A percentile compares a stretch with the other conserved stretches of the same genome.
phyloP scores from a whole-genome alignment of 2,888 invertebrate genomes.

The Lobophora halterata region DNA sequence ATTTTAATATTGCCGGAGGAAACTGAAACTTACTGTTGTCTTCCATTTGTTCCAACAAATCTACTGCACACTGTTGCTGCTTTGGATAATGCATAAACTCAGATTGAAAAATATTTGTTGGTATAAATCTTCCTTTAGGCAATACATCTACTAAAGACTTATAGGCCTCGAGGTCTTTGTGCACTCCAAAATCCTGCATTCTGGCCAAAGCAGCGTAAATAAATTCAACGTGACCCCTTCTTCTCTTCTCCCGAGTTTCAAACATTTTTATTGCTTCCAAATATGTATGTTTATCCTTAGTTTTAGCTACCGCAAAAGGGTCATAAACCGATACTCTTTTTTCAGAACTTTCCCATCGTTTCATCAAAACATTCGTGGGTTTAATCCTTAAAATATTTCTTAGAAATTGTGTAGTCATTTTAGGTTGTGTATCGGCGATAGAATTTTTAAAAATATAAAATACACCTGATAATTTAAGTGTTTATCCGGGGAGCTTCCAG shows the following conservation, averaged over 20 bases:
- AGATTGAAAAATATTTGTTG: slow-evolving; percentile 90
- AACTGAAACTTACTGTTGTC: slow-evolving; percentile 83
- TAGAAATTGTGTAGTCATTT: slow-evolving; percentile 60
- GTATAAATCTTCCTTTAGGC: slow-evolving; percentile 93
- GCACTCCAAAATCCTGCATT: slow-evolving; percentile 94
- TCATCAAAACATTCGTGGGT: slow-evolving; percentile 45
- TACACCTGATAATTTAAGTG: no score
- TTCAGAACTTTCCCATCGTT: slow-evolving; percentile 60
- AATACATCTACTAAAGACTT: slow-evolving; percentile 91
- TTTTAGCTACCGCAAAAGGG: slow-evolving; percentile 70
- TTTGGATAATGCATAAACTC: slow-evolving; percentile 97
- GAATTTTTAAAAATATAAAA: no score
- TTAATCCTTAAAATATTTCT: slow-evolving; percentile 50
- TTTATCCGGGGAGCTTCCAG: no score
- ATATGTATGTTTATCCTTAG: slow-evolving; percentile 85
- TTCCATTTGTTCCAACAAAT: slow-evolving; percentile 97
- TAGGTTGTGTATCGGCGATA: slow-evolving; percentile 48
- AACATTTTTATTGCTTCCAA: slow-evolving; percentile 88
- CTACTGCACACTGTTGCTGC: slow-evolving; percentile 96
- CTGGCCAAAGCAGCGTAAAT: slow-evolving; percentile 93
- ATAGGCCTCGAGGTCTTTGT: slow-evolving; percentile 92
- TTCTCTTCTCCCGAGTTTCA: slow-evolving; percentile 83
- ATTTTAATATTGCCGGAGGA: no score
- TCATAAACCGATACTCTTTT: slow-evolving; percentile 64
- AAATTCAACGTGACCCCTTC: slow-evolving; percentile 96